Percentiles rank a stretch among this genome's conserved stretches.
Evolutionary conservation across 2,888 invertebrate genomes (phyloP).

Genomic region (Apodemia duryi): DNA sequence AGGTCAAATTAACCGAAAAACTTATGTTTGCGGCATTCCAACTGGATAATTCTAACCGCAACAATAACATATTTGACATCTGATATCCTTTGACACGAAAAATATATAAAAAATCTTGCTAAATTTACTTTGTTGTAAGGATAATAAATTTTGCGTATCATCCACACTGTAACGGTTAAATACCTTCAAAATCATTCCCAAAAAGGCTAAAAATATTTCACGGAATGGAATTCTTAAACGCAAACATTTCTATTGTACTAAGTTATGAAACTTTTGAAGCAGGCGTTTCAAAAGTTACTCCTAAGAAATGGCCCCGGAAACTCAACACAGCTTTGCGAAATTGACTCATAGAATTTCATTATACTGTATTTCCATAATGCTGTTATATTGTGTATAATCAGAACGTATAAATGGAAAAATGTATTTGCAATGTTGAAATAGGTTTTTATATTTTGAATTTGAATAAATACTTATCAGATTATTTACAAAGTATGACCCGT

Average conservation of each 20-base stretch:
- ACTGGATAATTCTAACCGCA: too few relatives aligned
- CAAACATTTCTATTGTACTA: slow-evolving; percentile 9
- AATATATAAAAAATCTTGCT: too few relatives aligned
- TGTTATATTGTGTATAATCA: slow-evolving; percentile 11
- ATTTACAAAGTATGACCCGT: too few relatives aligned
- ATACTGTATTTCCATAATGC: slow-evolving; percentile 9
- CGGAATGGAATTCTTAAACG: slow-evolving; percentile 4
- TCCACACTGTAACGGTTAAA: neutral
- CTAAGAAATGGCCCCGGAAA: slow-evolving; percentile 12
- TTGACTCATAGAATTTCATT: slow-evolving; percentile 13
- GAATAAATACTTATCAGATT: too few relatives aligned
- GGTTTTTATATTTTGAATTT: neutral
- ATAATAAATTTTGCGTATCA: too few relatives aligned
- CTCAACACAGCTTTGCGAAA: slow-evolving; percentile 12
- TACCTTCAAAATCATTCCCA: neutral
- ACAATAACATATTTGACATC: too few relatives aligned
- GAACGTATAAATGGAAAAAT: slow-evolving; percentile 10
- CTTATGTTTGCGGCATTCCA: too few relatives aligned
- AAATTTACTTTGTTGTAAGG: too few relatives aligned
- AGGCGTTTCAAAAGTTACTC: slow-evolving; percentile 11
- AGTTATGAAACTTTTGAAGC: slow-evolving; percentile 11
- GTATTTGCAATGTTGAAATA: neutral
- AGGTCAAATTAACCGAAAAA: too few relatives aligned
- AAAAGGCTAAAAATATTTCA: slow-evolving; percentile 3
- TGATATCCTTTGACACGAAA: too few relatives aligned